Conservation (phyloP, 2,113 vertebrate genomes). For the Dasyurus viverrinus region DNA sequence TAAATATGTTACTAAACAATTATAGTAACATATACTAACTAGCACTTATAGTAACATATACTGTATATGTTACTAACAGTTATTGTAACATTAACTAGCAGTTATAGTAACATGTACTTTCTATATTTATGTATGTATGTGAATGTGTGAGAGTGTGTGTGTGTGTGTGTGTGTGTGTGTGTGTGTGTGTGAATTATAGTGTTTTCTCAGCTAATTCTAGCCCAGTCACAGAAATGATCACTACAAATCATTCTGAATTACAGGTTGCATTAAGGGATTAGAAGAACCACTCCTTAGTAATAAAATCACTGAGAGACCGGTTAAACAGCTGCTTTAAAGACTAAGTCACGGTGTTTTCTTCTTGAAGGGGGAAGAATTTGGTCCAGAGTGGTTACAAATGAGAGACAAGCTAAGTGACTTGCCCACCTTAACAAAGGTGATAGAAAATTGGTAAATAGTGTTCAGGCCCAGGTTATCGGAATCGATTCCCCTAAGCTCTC, state of each 20-base stretch:
- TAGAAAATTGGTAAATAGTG: too few species aligned
- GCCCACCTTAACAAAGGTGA: background rate
- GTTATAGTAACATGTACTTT: too few species aligned
- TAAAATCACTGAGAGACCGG: background rate
- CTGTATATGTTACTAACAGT: too few species aligned
- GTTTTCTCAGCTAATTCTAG: background rate
- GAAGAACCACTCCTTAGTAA: background rate
- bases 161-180: too few species aligned
- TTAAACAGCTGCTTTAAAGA: background rate
- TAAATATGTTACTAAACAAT: too few species aligned
- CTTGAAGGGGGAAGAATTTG: background rate
- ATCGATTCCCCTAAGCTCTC: background rate
- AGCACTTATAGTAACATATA: too few species aligned
- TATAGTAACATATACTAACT: too few species aligned
- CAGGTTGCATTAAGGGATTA: background rate
- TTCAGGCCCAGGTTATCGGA: background rate
- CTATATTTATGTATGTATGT: too few species aligned
- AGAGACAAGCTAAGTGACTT: background rate
- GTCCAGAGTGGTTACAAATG: background rate
- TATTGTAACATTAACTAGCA: too few species aligned
- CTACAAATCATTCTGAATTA: background rate
- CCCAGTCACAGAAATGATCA: background rate
- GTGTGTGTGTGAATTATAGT: too few species aligned
- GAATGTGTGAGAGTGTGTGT: too few species aligned
- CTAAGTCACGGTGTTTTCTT: background rate